Evolutionary conservation across 2,113 vertebrate species (phyloP), one percentile per base, ranked within the genome.

Genomic region (Electrona antarctica): DNA sequence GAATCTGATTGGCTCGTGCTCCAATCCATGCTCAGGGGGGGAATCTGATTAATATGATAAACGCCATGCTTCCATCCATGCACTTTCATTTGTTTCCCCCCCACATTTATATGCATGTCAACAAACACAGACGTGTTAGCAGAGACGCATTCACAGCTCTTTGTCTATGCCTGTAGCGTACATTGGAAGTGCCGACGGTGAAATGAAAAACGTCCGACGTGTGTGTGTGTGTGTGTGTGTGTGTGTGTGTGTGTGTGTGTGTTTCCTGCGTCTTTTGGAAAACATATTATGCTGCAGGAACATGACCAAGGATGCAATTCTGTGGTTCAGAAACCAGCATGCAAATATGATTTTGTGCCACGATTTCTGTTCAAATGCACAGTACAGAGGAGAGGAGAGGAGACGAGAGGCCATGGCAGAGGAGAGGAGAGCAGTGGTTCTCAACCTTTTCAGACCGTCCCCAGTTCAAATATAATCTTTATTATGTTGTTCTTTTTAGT

Each of bases 41-140:
- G n/a, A 60, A 29, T 68, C 46, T 50, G 10, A 79, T 66, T 47
- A 57, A 62, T 50, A 62, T 10, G 70, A 47, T 68, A 8, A 69
- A 72, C 64, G 58, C 8, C 82, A 80, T 82, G 76, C 82, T 71
- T 71, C 68, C 46, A 72, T 74, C n/a, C 86, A 84, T 84, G 81
- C 78, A 78, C 8, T 76, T 47, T 51, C 52, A 60, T 73, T 74
- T 50, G 47, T 59, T 66, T 59, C 56, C 56, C 21, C 33, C 57
- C 56, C 21, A 33, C 56, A 69, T 48, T 60, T 28, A 50, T 71
- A 68, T 70, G 57, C 64, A 76, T 15, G 50, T 49, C 7, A 59
- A 47, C 33, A 56, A 67, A 67, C n/a, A 73, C 66, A 73, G 9
- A 56, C n/a, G 41, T 14, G 52, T 54, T 8, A 56, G 74, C 28